Evolutionary conservation across 37 sponge, comb jelly and placozoan genomes (phyloP).

Genomic region (Cladorhizidae sp.): DNA sequence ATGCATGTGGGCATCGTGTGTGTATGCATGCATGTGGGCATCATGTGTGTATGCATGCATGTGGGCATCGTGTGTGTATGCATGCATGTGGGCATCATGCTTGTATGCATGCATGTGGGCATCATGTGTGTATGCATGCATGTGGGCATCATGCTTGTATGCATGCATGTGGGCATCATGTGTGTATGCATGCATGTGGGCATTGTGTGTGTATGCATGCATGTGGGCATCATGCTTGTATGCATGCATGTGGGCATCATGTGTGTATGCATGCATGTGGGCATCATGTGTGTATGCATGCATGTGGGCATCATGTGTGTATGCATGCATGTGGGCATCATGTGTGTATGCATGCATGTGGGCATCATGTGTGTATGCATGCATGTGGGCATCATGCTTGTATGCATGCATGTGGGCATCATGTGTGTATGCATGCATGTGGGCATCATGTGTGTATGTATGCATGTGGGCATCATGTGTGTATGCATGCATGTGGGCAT

Average conservation of each 20-base stretch:
- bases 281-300: conserved; percentile 1
- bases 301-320: background rate
- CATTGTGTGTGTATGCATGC: background rate
- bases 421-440: background rate
- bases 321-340: background rate
- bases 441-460: background rate
- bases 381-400: background rate
- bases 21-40: background rate
- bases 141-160: background rate
- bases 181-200: background rate
- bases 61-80: background rate
- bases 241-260: background rate
- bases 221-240: background rate
- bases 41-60: background rate
- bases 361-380: background rate
- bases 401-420: background rate
- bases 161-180: background rate
- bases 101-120: background rate
- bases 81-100: background rate
- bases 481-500: background rate
- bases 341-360: background rate
- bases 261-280: background rate
- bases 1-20: background rate
- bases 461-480: background rate
- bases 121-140: background rate